phyloP scores from a whole-genome alignment of 2,113 vertebrate genomes.

The Gallinago undulata region DNA sequence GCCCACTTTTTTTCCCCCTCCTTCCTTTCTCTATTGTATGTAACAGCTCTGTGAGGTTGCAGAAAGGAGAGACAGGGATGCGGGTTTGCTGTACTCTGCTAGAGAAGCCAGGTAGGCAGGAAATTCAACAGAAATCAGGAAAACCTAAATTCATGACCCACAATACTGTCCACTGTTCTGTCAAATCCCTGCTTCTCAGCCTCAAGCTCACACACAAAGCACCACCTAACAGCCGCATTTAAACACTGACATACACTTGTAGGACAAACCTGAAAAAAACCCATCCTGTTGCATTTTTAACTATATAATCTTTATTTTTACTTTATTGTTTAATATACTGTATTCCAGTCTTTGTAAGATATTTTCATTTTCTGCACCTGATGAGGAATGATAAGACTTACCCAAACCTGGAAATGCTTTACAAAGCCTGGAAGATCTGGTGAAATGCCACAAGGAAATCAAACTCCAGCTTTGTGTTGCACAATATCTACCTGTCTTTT shows the following conservation, averaged over 20 bases:
- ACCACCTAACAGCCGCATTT: not conserved
- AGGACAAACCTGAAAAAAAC: not conserved
- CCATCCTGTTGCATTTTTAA: not conserved
- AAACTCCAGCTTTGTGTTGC: not conserved
- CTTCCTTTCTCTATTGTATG: slow-evolving; percentile 34
- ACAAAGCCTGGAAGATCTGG: not conserved
- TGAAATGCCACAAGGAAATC: not conserved
- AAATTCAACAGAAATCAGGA: not conserved
- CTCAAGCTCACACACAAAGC: not conserved
- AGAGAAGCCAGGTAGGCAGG: slow-evolving; percentile 8
- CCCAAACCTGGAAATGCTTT: not conserved
- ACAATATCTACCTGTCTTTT: not conserved
- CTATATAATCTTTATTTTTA: not conserved
- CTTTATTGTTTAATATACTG: not conserved
- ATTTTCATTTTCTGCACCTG: not conserved
- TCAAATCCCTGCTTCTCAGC: not conserved
- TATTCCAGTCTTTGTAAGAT: not conserved
- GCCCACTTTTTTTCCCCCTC: not conserved
- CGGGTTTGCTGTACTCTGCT: not conserved
- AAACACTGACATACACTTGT: not conserved
- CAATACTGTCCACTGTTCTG: not conserved
- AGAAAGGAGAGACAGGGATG: not conserved
- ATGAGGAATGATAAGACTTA: not conserved
- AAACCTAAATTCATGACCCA: not conserved
- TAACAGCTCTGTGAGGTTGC: slow-evolving; percentile 54